Base-by-base conservation (phyloP, 2,797 vertebrate species). In the Pangasius sanitwongsei region DNA sequence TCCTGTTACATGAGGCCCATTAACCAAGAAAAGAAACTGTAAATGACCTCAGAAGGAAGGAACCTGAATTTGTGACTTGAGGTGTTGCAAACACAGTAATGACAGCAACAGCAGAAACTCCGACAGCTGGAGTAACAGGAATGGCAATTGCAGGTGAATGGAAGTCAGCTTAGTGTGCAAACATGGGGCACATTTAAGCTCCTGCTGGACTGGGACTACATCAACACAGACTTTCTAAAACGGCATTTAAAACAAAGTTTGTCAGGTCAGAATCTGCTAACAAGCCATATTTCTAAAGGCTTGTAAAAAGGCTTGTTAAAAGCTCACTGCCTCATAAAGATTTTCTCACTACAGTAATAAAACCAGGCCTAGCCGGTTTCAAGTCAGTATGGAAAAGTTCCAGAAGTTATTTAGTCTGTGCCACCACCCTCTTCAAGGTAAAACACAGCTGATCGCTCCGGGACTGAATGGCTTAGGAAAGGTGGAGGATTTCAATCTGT, bases 401-500 rank as follows among this genome's bases (percentile, higher is more conserved):
- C 48, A 11, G 72, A n/a, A 48, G 85, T 37, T 88, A 50, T 70
- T 86, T 44, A 44, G 55, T 75, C 69, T 75, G 59, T 13, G 55
- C 25, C 8, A 16, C 34, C 37, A 50, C 18, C 74, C 63, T 61
- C 34, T 23, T 86, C 77, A 41, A 81, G 61, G 28, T 61, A 86
- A 81, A 86, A 90, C 89, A 87, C 4, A 55, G 90, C 85, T 72
- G 88, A 87, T 89, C 91, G 87, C 92, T 89, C 80, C 7, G 23
- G 83, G 89, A 93, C 91, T 82, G 91, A n/a, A 41, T 20, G 53
- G 53, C 55, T 81, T 34, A 25, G 50, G 18, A 41, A 63, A 53
- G 83, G 18, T 50, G 28, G 44, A 31, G 84, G 91, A 93, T 90
- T 88, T 92, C 89, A 93, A 93, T 93, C 88, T 86, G 77, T 92